Percentiles rank a stretch among this genome's conserved stretches.
phyloP scores from a whole-genome alignment of 1,140 invertebrate species.

The Potamilus streckersoni region DNA sequence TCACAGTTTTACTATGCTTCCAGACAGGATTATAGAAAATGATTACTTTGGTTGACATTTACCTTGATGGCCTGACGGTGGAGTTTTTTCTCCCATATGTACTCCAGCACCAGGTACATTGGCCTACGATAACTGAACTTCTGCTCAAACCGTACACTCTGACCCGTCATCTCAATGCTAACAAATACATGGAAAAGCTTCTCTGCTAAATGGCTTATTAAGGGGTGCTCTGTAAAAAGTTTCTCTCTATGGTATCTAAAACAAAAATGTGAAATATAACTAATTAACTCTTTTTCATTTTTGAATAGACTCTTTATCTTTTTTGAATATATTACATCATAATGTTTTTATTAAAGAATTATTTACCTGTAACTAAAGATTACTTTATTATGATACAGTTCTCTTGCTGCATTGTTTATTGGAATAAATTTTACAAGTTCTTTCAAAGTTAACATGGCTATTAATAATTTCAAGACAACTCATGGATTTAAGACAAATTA shows the following conservation, averaged over 20 bases:
- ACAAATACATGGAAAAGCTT: conserved; percentile 92
- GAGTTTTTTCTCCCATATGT: conserved; percentile 81
- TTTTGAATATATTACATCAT: not conserved
- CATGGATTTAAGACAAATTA: not conserved
- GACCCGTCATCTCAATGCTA: conserved; percentile 96
- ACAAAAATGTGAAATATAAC: not conserved
- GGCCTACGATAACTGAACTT: conserved; percentile 96
- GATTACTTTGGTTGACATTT: not conserved
- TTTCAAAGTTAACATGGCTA: conserved; percentile 1
- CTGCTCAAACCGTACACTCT: conserved; percentile 95
- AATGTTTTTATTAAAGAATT: not conserved
- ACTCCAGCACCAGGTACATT: conserved; percentile 94
- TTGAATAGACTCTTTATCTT: not conserved
- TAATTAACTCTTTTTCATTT: not conserved
- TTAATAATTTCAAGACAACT: not conserved
- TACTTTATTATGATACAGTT: not conserved
- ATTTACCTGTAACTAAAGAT: not conserved
- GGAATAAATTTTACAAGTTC: not conserved
- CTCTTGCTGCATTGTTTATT: not conserved
- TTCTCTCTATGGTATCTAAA: conserved; percentile 76
- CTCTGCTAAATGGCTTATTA: conserved; percentile 78
- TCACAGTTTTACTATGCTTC: too few relatives aligned
- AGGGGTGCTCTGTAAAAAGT: conserved; percentile 83
- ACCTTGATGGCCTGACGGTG: conserved; percentile 79
- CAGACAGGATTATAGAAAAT: too few relatives aligned